A percentile compares a stretch with the other conserved stretches of the same genome.
These are phyloP conservation scores for Trematomus loennbergii DNA, from an alignment of 2,113 vertebrate species.

Conservation along the genomic window DNA sequence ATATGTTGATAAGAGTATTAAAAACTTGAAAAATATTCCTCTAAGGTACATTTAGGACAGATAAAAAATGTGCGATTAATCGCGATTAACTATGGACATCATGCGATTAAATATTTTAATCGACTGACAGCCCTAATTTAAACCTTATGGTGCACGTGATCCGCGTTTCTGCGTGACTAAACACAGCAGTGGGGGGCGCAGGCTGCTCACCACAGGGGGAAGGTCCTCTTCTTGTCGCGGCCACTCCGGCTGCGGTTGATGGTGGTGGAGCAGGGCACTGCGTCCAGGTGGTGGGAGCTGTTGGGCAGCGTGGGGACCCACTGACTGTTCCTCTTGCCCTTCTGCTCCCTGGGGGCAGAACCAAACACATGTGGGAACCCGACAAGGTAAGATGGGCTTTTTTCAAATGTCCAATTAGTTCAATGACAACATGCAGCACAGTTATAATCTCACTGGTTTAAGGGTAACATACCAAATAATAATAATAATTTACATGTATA, in stretches of 20 bases:
- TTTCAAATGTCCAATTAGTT: background rate
- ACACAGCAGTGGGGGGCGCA: background rate
- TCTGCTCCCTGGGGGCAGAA: conserved; percentile 89
- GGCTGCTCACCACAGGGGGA: conserved; percentile 92
- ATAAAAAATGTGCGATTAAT: too few relatives aligned
- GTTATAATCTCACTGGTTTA: background rate
- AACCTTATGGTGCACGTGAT: too few relatives aligned
- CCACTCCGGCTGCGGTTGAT: conserved; percentile 99
- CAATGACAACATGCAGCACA: background rate
- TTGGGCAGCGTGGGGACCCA: conserved; percentile 99
- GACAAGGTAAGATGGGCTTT: background rate
- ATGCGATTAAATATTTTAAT: too few relatives aligned
- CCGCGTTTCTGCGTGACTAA: too few relatives aligned
- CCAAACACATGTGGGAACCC: background rate
- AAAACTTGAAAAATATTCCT: too few relatives aligned
- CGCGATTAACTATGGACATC: too few relatives aligned
- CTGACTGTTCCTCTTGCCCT: conserved; percentile 97
- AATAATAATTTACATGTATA: too few relatives aligned
- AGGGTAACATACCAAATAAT: too few relatives aligned
- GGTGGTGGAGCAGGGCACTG: conserved; percentile 96
- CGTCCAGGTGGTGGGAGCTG: conserved; percentile 97
- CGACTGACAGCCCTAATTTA: too few relatives aligned
- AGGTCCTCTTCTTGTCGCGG: conserved; percentile 98
- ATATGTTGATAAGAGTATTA: too few relatives aligned
- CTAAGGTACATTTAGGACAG: too few relatives aligned